Evolutionary conservation across 2,113 vertebrate species (phyloP).

Genomic region (Gnathochromis pfefferi): DNA sequence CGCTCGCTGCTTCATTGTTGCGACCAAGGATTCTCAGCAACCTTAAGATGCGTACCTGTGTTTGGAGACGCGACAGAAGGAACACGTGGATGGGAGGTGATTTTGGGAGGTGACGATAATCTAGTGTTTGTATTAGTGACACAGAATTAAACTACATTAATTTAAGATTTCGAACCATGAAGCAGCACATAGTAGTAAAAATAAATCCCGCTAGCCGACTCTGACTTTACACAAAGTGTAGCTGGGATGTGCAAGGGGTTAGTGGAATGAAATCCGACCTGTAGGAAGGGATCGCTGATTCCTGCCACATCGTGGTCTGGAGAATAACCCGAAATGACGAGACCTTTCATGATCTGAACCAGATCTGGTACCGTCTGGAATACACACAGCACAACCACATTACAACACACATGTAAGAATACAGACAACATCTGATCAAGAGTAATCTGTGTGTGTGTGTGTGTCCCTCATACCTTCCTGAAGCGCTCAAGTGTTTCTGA

Average conservation of each 20-base stretch:
- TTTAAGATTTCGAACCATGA: not conserved
- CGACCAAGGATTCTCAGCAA: slow-evolving; percentile 81
- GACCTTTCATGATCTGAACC: slow-evolving; percentile 78
- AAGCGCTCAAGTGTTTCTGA: slow-evolving; percentile 75
- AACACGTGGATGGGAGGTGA: not conserved
- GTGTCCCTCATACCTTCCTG: slow-evolving; percentile 69
- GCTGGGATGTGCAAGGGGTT: not conserved
- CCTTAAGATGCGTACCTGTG: slow-evolving; percentile 74
- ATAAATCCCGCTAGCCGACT: rapidly evolving
- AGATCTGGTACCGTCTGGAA: slow-evolving; percentile 78
- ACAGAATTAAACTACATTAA: not conserved
- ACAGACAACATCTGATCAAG: not conserved
- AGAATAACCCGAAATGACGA: slow-evolving; percentile 80
- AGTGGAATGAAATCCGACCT: slow-evolving; percentile 63
- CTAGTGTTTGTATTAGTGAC: not conserved
- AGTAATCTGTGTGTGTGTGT: not conserved
- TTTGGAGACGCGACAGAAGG: not conserved
- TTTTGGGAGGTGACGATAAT: not conserved
- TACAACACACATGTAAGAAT: not conserved
- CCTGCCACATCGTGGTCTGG: slow-evolving; percentile 82
- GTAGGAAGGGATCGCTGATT: slow-evolving; percentile 85
- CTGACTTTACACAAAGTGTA: not conserved
- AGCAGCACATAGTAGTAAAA: not conserved
- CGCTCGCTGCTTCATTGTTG: slow-evolving; percentile 77
- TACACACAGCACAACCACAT: not conserved